Evolutionary conservation across 2,113 vertebrate genomes (phyloP), one percentile per base, ranked within the genome.

Genomic region (Pteronura brasiliensis): DNA sequence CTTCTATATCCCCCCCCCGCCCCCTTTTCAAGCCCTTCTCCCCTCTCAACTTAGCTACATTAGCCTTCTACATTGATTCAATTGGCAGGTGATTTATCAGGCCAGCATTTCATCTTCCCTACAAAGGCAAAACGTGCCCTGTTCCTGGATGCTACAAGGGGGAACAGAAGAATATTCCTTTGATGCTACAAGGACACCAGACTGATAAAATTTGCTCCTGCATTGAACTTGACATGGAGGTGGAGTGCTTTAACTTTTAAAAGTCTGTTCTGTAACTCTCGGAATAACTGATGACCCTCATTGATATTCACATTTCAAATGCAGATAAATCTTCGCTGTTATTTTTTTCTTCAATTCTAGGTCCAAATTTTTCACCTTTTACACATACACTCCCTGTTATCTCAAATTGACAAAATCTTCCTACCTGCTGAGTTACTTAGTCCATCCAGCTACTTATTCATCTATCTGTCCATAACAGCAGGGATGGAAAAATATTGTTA

Each of bases 71-170:
- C 59, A 94, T 96, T 0, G 52, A 96, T 96, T 94, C 76, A 34
- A 91, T 88, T 83, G 97, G 61, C 94, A 98, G 95, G 65, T 83
- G 88, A 97, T 97, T 96, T 93, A 97, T 95, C 92, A 97, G 96
- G 29, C 55, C 10, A 82, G 81, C 59, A 80, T 88, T 96, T 96
- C 89, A 88, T 97, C 94, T 96, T 97, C 65, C 42, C 63, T 88
- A 76, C 82, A 57, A 81, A 94, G 84, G 59, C 65, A 69, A 44
- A 90, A 82, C 0, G 5, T 88, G 52, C 79, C 61, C 74, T 34
- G 11, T 49, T 72, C 39, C 44, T 79, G 31, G 52, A 36, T 95
- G 52, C 57, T 52, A 61, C 36, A 47, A 52, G 36, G 69, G 25
- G 57, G 65, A 90, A 27, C 49, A 79, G 65, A 88, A 2, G 0